phyloP scores from a whole-genome alignment of 2,113 vertebrate genomes.

The Hippopotamus amphibius region DNA sequence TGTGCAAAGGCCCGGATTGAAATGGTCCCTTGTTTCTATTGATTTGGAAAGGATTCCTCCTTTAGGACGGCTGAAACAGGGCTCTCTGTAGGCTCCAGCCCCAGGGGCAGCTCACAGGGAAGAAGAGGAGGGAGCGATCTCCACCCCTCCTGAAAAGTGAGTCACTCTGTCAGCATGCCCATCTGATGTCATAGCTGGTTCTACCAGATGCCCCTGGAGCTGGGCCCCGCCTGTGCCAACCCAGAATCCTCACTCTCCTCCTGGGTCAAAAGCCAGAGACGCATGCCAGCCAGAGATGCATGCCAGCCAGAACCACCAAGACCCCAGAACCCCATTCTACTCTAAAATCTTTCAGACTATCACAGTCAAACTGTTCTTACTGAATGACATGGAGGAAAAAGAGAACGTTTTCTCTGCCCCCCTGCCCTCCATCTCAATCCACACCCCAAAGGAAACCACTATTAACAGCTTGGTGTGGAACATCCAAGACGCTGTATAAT shows the following conservation, averaged over 20 bases:
- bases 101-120: background rate
- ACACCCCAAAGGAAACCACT: background rate
- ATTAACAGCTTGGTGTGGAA: background rate
- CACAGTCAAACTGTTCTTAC: background rate
- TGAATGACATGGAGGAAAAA: background rate
- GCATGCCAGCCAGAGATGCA: too few relatives aligned
- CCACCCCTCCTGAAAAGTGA: constrained; percentile 54
- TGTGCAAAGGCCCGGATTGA: background rate
- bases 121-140: background rate
- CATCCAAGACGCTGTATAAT: background rate
- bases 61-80: background rate
- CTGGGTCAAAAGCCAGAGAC: background rate
- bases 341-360: background rate
- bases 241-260: background rate
- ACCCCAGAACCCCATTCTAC: background rate
- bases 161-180: constrained; percentile 61
- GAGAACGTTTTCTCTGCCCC: background rate
- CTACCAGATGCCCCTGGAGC: constrained; percentile 53
- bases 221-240: background rate
- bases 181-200: constrained; percentile 58
- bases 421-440: background rate
- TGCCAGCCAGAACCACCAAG: background rate
- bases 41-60: background rate
- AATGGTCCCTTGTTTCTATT: background rate
- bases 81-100: background rate